A percentile compares a stretch with the other conserved stretches of the same genome.
Evolutionary conservation across 2,797 vertebrate species (phyloP).

Genomic region (Cygnus olor): DNA sequence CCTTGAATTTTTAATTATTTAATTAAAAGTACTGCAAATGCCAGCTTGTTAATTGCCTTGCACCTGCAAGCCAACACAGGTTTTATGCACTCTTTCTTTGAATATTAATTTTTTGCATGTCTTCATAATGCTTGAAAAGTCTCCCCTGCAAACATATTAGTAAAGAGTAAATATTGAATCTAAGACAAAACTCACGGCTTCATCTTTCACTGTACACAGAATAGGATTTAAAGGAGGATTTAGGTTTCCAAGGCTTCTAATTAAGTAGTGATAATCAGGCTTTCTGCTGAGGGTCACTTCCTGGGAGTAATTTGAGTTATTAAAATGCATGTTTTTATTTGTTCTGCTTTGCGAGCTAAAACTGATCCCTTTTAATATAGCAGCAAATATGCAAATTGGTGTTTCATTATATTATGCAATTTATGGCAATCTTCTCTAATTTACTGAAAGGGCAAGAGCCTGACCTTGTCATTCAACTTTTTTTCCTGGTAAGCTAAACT

Average conservation of each 20-base stretch:
- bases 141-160: slow-evolving; percentile 93
- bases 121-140: slow-evolving; percentile 88
- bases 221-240: slow-evolving; percentile 87
- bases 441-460: slow-evolving; percentile 94
- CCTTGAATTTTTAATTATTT: slow-evolving; percentile 93
- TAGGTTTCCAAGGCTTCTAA: slow-evolving; percentile 95
- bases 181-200: slow-evolving; percentile 91
- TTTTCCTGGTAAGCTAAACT: slow-evolving; percentile 86
- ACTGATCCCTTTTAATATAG: slow-evolving; percentile 99
- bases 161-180: slow-evolving; percentile 99
- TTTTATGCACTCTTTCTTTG: slow-evolving; percentile 83
- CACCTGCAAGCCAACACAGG: slow-evolving; percentile 93
- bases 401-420: slow-evolving; percentile 96
- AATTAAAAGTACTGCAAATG: slow-evolving; percentile 96
- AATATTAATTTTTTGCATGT: slow-evolving; percentile 86
- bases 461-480: slow-evolving; percentile 97
- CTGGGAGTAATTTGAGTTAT: slow-evolving; percentile 99
- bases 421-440: slow-evolving; percentile 95
- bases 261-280: slow-evolving; percentile 99
- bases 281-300: slow-evolving; percentile 94
- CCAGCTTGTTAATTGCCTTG: slow-evolving; percentile 97
- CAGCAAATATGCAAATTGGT: slow-evolving; percentile 97
- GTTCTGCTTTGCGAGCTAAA: slow-evolving; percentile 93
- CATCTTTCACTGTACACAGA: slow-evolving; percentile 88
- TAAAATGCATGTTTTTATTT: slow-evolving; percentile 97